Evolutionary conservation across 2,888 invertebrate species (phyloP).

Genomic region (Itoplectis maculator): DNA sequence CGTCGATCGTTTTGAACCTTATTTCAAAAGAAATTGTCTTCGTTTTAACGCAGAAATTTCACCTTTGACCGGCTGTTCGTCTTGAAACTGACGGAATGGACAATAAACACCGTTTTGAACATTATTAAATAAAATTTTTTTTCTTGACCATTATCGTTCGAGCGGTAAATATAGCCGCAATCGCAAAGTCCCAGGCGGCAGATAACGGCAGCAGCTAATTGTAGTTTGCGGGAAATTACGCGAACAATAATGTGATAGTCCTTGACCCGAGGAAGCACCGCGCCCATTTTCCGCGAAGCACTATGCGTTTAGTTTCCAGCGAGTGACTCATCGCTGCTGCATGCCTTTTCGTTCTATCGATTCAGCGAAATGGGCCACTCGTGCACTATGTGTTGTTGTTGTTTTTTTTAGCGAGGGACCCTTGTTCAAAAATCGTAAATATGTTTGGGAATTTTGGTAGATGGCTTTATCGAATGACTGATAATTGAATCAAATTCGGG

Average conservation of each 20-base stretch:
- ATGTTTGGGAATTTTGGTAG: neutral
- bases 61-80: neutral
- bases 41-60: too few relatives aligned
- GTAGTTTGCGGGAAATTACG: neutral
- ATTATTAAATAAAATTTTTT: neutral
- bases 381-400: neutral
- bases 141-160: neutral
- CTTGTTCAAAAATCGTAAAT: neutral
- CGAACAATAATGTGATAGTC: neutral
- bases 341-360: neutral
- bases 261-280: neutral
- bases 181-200: too few relatives aligned
- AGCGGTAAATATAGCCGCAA: too few relatives aligned
- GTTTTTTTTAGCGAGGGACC: neutral
- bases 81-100: neutral
- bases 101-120: too few relatives aligned
- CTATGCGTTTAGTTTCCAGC: neutral
- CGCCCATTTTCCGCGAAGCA: neutral
- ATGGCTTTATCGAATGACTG: neutral
- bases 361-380: slow-evolving; percentile 3
- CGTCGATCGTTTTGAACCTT: neutral
- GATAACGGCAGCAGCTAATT: neutral
- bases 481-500: too few relatives aligned
- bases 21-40: neutral
- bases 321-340: neutral